Conservation (phyloP, 23 tunicate species). For the Botrylloides violaceus region DNA sequence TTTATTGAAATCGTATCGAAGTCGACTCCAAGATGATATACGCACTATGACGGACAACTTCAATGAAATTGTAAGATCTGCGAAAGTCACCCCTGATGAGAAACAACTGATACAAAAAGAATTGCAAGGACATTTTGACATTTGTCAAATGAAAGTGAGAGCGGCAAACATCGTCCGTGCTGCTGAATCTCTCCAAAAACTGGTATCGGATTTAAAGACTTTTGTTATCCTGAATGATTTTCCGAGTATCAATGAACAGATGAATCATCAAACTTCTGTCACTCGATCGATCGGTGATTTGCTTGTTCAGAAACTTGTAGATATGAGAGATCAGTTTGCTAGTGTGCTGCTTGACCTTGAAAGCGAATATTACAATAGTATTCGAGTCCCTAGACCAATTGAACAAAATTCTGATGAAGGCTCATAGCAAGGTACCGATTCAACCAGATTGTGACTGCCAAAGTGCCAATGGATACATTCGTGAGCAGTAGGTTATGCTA, state of each 20-base stretch:
- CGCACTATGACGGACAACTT: conserved; percentile 16
- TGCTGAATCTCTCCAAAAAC: conserved; percentile 69
- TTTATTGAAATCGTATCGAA: conserved; percentile 49
- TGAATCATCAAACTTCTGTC: conserved; percentile 46
- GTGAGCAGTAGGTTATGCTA: too few relatives aligned
- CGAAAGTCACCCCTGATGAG: conserved; percentile 29
- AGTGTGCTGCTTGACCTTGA: conserved; percentile 52
- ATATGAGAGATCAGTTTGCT: conserved; percentile 53
- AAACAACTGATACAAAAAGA: conserved; percentile 40
- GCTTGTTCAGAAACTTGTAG: conserved; percentile 27
- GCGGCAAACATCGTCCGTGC: conserved; percentile 89
- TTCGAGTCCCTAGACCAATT: background rate
- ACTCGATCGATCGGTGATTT: conserved; percentile 7
- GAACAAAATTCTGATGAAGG: background rate
- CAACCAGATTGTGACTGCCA: too few relatives aligned
- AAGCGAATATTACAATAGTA: conserved; percentile 37
- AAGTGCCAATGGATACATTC: too few relatives aligned
- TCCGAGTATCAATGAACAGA: conserved; percentile 69
- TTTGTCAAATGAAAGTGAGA: conserved; percentile 77
- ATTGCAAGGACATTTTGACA: conserved; percentile 54
- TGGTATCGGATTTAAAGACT: conserved; percentile 73
- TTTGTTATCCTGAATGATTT: conserved; percentile 82
- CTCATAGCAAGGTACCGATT: too few relatives aligned
- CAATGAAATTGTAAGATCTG: conserved; percentile 17
- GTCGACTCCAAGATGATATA: conserved; percentile 52